phyloP scores from a whole-genome alignment of 2,888 invertebrate species.

The Drosophila testacea region DNA sequence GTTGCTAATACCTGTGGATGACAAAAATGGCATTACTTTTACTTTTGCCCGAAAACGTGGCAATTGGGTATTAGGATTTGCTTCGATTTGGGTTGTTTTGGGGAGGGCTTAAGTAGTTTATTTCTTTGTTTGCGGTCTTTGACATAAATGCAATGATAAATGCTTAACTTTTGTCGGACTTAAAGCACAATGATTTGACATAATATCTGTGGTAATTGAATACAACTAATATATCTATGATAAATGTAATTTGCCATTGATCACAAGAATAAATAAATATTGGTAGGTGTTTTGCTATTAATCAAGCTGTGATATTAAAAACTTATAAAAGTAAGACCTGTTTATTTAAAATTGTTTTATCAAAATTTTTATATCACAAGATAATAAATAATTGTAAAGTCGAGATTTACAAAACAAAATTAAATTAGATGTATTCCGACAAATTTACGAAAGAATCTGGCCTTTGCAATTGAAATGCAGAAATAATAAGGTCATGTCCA shows the following conservation, averaged over 20 bases:
- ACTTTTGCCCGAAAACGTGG: slow-evolving; percentile 56
- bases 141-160: slow-evolving; percentile 45
- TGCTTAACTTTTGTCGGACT: slow-evolving; percentile 31
- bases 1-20: slow-evolving; percentile 71
- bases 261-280: neutral
- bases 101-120: slow-evolving; percentile 48
- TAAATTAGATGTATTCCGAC: too few relatives aligned
- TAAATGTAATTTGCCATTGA: neutral
- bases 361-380: too few relatives aligned
- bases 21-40: slow-evolving; percentile 73
- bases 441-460: too few relatives aligned
- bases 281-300: neutral
- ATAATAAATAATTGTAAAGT: too few relatives aligned
- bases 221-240: neutral
- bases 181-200: slow-evolving; percentile 35
- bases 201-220: slow-evolving; percentile 16
- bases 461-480: neutral
- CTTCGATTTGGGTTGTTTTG: neutral
- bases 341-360: too few relatives aligned
- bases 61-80: slow-evolving; percentile 8
- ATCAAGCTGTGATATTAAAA: neutral
- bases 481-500: neutral
- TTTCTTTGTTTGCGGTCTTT: slow-evolving; percentile 35
- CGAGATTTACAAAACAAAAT: too few relatives aligned
- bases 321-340: too few relatives aligned